Conservation (phyloP, 2,797 vertebrate species). For the Brachymystax lenok region DNA sequence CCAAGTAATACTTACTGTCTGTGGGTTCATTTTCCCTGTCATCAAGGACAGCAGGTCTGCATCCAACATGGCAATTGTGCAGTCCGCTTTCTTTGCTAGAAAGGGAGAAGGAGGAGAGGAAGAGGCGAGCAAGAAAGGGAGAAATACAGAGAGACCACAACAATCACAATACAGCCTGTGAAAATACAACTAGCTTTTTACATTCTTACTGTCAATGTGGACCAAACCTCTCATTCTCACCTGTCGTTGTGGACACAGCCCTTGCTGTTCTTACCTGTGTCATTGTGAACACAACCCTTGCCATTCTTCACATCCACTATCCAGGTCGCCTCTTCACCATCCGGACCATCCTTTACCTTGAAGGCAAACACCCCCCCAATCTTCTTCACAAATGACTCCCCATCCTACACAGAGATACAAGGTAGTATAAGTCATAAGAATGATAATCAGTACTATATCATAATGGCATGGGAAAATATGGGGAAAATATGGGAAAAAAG, state of each 20-base stretch:
- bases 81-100: constrained; percentile 89
- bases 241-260: background rate
- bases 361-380: constrained; percentile 94
- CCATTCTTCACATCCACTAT: constrained; percentile 93
- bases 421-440: background rate
- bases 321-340: constrained; percentile 89
- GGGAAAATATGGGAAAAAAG: too few relatives aligned
- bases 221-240: background rate
- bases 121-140: background rate
- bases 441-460: background rate
- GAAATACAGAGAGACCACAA: background rate
- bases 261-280: constrained; percentile 76
- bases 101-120: background rate
- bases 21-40: constrained; percentile 95
- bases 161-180: background rate
- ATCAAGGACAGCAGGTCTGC: constrained; percentile 85
- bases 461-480: too few relatives aligned
- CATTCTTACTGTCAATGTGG: background rate
- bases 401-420: constrained; percentile 73
- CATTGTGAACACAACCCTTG: constrained; percentile 83
- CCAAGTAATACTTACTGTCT: constrained; percentile 78
- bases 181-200: constrained; percentile 8
- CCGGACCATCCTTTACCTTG: constrained; percentile 90
- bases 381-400: constrained; percentile 91
- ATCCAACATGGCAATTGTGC: constrained; percentile 88